These are phyloP conservation scores for Brachyhypopomus occidentalis DNA, from an alignment of 2,113 vertebrate species.

Conservation along the genomic window DNA sequence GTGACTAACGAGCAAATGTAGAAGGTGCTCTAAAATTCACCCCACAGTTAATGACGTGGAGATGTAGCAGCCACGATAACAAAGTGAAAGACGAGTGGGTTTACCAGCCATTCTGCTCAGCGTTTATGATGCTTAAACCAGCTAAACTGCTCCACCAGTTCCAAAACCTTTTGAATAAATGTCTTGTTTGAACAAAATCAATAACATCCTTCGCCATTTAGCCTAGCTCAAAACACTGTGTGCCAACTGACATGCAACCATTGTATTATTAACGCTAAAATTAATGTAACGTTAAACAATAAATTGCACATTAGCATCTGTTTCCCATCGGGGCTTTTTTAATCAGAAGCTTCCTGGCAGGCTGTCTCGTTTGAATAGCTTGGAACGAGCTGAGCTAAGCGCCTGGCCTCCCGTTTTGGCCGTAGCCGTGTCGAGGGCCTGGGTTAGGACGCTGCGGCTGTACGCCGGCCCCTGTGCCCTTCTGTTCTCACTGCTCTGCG, in stretches of 20 bases:
- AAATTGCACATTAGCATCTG: background rate
- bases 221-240: background rate
- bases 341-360: slow-evolving; percentile 17
- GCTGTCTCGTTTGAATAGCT: background rate
- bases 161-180: background rate
- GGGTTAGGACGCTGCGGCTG: slow-evolving; percentile 17
- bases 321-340: background rate
- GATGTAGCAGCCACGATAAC: background rate
- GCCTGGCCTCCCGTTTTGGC: slow-evolving; percentile 20
- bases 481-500: slow-evolving; percentile 28
- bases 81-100: background rate
- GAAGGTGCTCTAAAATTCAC: no score
- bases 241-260: background rate
- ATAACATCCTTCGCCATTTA: background rate
- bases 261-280: background rate
- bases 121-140: no score
- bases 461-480: background rate
- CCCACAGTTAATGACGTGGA: background rate
- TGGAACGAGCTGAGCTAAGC: background rate
- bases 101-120: background rate
- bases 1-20: no score
- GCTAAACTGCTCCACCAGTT: no score
- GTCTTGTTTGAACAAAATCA: background rate
- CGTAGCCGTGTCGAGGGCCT: slow-evolving; percentile 5
- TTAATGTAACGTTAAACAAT: background rate